phyloP scores from a whole-genome alignment of 2,888 invertebrate species.

The Leucania comma region DNA sequence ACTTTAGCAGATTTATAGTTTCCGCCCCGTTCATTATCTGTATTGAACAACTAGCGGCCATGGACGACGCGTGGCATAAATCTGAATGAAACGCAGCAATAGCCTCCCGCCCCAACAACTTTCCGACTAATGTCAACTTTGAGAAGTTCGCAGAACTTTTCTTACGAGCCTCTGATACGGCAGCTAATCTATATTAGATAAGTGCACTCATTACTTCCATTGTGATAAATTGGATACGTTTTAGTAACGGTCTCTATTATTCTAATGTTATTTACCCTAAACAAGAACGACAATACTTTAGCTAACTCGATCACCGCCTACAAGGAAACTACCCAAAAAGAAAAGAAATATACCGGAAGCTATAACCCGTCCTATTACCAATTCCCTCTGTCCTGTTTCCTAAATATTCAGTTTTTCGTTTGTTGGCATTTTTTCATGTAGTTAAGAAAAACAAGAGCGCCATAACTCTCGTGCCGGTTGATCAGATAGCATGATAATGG shows the following conservation, averaged over 20 bases:
- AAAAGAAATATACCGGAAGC: slow-evolving; percentile 85
- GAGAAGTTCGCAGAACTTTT: slow-evolving; percentile 73
- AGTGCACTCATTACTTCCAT: slow-evolving; percentile 59
- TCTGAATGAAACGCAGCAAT: slow-evolving; percentile 88
- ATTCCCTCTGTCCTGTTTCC: slow-evolving; percentile 77
- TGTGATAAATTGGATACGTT: slow-evolving; percentile 40
- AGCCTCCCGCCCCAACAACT: slow-evolving; percentile 77
- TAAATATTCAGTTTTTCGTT: slow-evolving; percentile 81
- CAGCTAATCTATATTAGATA: slow-evolving; percentile 64
- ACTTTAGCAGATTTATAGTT: slow-evolving; percentile 90
- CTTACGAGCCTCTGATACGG: slow-evolving; percentile 65
- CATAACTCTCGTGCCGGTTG: slow-evolving; percentile 89
- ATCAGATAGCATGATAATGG: slow-evolving; percentile 90
- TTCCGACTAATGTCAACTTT: slow-evolving; percentile 75
- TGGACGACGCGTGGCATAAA: slow-evolving; percentile 85
- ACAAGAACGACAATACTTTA: slow-evolving; percentile 49
- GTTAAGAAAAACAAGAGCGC: slow-evolving; percentile 89
- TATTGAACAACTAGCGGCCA: slow-evolving; percentile 79
- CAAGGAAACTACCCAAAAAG: slow-evolving; percentile 71
- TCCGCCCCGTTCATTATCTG: slow-evolving; percentile 90
- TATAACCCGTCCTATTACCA: slow-evolving; percentile 83
- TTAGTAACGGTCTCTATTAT: slow-evolving; percentile 36
- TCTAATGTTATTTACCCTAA: slow-evolving; percentile 63
- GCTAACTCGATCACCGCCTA: slow-evolving; percentile 65
- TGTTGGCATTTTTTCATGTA: slow-evolving; percentile 84